These are phyloP conservation scores for Bimastos eiseni DNA, from an alignment of 2,888 invertebrate genomes.

Conservation along the genomic window DNA sequence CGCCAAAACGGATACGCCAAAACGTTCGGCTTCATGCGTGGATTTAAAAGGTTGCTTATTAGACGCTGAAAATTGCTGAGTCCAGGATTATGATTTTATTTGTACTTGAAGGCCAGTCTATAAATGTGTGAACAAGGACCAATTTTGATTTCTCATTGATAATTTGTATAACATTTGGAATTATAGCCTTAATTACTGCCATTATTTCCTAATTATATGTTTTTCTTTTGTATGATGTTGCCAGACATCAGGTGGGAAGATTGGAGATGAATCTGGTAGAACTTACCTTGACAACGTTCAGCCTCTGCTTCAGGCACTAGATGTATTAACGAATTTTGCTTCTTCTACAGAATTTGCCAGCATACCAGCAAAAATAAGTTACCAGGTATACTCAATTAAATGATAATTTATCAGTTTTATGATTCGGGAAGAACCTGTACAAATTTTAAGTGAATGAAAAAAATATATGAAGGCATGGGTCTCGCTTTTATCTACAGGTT, in stretches of 20 bases:
- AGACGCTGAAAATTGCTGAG: neutral
- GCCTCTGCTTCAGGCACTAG: constrained; percentile 86
- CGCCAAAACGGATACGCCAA: too few species aligned
- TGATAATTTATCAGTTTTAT: neutral
- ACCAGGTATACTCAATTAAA: constrained; percentile 65
- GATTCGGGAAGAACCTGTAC: neutral
- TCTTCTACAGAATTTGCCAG: constrained; percentile 90
- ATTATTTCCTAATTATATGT: neutral
- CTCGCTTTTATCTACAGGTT: too few species aligned
- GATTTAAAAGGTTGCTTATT: neutral
- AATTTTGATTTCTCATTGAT: neutral
- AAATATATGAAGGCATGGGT: too few species aligned
- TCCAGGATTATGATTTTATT: neutral
- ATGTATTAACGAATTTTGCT: constrained; percentile 87
- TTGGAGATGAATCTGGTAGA: constrained; percentile 65
- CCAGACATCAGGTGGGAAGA: neutral
- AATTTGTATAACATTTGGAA: neutral
- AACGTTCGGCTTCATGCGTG: neutral
- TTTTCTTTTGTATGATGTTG: constrained; percentile 3
- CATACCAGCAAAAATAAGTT: constrained; percentile 86
- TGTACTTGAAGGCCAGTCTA: neutral
- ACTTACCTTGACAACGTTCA: constrained; percentile 71
- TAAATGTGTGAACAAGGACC: neutral
- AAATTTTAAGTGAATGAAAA: too few species aligned
- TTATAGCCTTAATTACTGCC: neutral